Evolutionary conservation across 2,888 invertebrate species (phyloP), one percentile per base, ranked within the genome.

Genomic region (Neria commutata): DNA sequence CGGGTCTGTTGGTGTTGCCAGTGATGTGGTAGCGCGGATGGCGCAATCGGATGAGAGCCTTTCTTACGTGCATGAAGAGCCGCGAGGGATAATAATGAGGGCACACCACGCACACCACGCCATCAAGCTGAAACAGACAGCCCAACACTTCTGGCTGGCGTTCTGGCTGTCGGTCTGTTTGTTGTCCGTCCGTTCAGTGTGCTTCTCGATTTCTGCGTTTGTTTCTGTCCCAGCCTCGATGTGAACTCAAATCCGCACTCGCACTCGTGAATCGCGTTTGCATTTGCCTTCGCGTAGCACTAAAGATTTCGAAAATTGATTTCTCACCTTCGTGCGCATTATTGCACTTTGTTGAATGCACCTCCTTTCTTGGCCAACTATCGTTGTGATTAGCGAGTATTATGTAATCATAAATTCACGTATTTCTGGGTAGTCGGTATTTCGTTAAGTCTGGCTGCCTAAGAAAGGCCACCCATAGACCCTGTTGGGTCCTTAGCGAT

Each of bases 261-360:
- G n/a, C n/a, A n/a, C n/a, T n/a, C n/a, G n/a, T n/a, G n/a, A n/a
- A n/a, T n/a, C n/a, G n/a, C n/a, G n/a, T n/a, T n/a, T n/a, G n/a
- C n/a, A n/a, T n/a, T n/a, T n/a, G 5, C 37, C 8, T 37, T 37
- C 24, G 25, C 40, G 53, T 55, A 52, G 54, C n/a, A n/a, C n/a
- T n/a, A 66, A 66, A 75, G 75, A 77, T 77, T 75, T 76, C 67
- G 77, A 70, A 75, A 75, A 75, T 75, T 75, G 76, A 75, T 75
- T 75, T 75, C 75, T 77, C 75, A 77, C 77, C 75, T 75, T 69
- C 70, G 76, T 73, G 77, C 77, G 68, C 74, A 76, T 76, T 74
- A 71, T 68, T 57, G 58, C 55, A 58, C 51, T 58, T 51, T 57
- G 55, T 61, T 60, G 56, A 55, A 56, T 56, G 55, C 57, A 55